Percentiles rank a stretch among this genome's conserved stretches.
These are phyloP conservation scores for Cryptus viduatorius DNA, from an alignment of 2,888 invertebrate species.

Conservation along the genomic window DNA sequence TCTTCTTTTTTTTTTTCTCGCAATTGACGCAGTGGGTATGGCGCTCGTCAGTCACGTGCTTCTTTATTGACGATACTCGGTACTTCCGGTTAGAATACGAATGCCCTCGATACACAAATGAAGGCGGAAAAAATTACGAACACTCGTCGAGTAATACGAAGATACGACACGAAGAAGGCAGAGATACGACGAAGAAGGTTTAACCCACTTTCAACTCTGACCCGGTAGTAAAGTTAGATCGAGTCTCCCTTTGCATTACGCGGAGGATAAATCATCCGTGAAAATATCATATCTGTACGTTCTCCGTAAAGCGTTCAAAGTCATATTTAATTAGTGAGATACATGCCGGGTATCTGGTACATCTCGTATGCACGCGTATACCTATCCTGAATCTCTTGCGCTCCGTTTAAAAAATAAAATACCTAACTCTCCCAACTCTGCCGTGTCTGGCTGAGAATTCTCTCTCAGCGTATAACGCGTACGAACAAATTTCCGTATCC, in stretches of 20 bases:
- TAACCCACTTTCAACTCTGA: constrained; percentile 29
- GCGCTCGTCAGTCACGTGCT: background rate
- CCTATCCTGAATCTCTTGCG: background rate
- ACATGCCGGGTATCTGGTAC: constrained; percentile 9
- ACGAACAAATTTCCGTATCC: constrained; percentile 1
- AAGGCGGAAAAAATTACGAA: background rate
- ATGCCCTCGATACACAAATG: background rate
- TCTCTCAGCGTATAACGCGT: background rate
- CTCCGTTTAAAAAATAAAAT: background rate
- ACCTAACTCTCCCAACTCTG: background rate
- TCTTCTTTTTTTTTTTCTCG: background rate
- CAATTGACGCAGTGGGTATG: background rate
- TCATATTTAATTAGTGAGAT: constrained; percentile 42
- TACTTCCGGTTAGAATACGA: background rate
- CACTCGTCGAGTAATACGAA: background rate
- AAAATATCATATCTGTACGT: constrained; percentile 1
- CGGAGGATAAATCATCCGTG: background rate
- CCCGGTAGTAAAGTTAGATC: background rate
- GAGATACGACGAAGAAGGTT: background rate
- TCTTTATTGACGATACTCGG: background rate
- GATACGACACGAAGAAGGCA: background rate
- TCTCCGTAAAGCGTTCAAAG: constrained; percentile 23
- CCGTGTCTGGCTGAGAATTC: background rate
- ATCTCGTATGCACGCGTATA: background rate
- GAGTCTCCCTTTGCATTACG: background rate